Evolutionary conservation across 2,113 vertebrate species (phyloP).

Genomic region (Caretta caretta): DNA sequence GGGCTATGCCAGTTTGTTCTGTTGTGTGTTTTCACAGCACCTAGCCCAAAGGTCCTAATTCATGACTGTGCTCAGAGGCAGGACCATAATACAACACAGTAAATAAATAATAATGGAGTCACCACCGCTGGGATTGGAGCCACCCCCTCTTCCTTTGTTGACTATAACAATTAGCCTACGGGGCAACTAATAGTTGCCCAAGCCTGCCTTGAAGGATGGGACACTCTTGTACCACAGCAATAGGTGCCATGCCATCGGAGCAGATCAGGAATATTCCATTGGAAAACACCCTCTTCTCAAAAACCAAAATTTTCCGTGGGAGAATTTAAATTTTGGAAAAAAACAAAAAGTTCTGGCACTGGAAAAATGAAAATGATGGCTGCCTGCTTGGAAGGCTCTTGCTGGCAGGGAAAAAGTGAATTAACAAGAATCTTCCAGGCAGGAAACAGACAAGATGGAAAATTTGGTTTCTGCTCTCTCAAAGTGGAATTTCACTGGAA

Average conservation of each 20-base stretch:
- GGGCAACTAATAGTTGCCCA: not conserved
- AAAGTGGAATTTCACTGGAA: slow-evolving; percentile 15
- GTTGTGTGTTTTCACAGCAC: not conserved
- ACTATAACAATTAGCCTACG: rapidly evolving
- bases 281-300: rapidly evolving
- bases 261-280: not conserved
- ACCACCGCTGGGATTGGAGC: too few species aligned
- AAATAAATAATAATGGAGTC: too few species aligned
- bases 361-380: slow-evolving; percentile 37
- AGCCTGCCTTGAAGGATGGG: not conserved
- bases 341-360: not conserved
- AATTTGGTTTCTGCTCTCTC: not conserved
- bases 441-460: not conserved
- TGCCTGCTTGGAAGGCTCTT: slow-evolving; percentile 64
- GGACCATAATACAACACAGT: too few species aligned
- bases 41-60: not conserved
- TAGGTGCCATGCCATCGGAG: not conserved
- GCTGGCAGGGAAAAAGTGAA: too few species aligned
- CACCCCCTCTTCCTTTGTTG: not conserved
- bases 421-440: not conserved
- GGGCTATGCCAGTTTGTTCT: rapidly evolving
- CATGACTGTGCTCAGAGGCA: not conserved
- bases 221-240: not conserved
- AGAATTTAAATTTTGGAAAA: not conserved
- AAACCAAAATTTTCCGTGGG: not conserved